Percentiles rank a stretch among this genome's conserved stretches.
These are phyloP conservation scores for Teleogryllus occipitalis DNA, from an alignment of 1,140 invertebrate species.

Conservation along the genomic window DNA sequence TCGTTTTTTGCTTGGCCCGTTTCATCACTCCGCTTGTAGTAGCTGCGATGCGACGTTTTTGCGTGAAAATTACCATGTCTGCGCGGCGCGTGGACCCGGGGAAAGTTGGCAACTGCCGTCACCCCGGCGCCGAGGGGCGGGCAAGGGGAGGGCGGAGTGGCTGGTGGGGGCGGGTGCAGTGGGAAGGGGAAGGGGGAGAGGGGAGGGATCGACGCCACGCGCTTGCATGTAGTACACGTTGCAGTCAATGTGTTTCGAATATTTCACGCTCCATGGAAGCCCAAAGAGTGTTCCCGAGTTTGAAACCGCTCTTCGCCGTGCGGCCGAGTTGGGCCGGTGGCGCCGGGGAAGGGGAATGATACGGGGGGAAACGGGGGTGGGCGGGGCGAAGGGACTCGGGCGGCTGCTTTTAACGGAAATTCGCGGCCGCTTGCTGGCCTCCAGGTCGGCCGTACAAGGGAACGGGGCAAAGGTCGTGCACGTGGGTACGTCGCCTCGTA, in stretches of 20 bases:
- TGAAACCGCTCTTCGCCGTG: not conserved
- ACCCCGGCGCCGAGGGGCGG: not conserved
- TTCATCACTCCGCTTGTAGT: not conserved
- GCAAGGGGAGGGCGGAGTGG: not conserved
- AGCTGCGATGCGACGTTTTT: not conserved
- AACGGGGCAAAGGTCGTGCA: too few species aligned
- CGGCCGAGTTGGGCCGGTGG: too few species aligned
- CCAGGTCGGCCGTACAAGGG: too few species aligned
- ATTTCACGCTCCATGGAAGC: not conserved
- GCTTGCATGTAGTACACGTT: not conserved
- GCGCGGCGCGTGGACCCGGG: too few species aligned
- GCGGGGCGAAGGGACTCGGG: not conserved
- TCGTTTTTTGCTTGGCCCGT: not conserved
- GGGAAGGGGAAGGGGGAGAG: not conserved
- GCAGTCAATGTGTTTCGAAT: not conserved
- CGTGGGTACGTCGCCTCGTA: too few species aligned
- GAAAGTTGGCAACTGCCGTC: not conserved
- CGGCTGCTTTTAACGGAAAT: not conserved
- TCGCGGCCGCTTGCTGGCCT: not conserved
- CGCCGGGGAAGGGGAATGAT: too few species aligned
- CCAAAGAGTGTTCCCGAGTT: not conserved
- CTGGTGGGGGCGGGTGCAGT: not conserved
- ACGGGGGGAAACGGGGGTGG: too few species aligned
- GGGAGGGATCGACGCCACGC: not conserved
- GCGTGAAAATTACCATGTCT: not conserved